A percentile compares a stretch with the other conserved stretches of the same genome.
Evolutionary conservation across 2,888 invertebrate genomes (phyloP).

Genomic region (Platynereis dumerilii): DNA sequence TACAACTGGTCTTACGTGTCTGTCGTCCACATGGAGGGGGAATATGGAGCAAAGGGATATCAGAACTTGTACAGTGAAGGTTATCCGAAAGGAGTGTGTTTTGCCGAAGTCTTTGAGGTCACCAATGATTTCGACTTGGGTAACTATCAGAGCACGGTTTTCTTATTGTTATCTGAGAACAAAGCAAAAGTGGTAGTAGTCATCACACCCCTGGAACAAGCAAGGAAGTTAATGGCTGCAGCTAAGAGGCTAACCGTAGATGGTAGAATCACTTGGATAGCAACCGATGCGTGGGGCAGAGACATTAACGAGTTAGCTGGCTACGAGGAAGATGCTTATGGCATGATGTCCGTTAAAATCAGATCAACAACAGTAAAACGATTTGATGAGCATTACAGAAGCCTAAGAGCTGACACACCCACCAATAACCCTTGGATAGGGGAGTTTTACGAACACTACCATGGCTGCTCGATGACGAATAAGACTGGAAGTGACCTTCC

Average conservation of each 20-base stretch:
- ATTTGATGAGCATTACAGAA: constrained; percentile 39
- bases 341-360: constrained; percentile 36
- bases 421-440: constrained; percentile 41
- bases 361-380: constrained; percentile 29
- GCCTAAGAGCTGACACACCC: constrained; percentile 3
- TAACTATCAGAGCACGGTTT: background rate
- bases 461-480: constrained; percentile 11
- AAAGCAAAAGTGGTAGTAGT: constrained; percentile 37
- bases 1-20: constrained; percentile 42
- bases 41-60: constrained; percentile 36
- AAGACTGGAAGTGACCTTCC: background rate
- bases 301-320: constrained; percentile 35
- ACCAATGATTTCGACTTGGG: background rate
- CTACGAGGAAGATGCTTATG: constrained; percentile 32
- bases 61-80: constrained; percentile 17
- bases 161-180: constrained; percentile 8
- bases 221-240: constrained; percentile 31
- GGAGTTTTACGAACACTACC: constrained; percentile 29
- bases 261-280: constrained; percentile 41
- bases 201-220: constrained; percentile 29
- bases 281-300: constrained; percentile 41
- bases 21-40: constrained; percentile 38
- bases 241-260: constrained; percentile 22
- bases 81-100: constrained; percentile 28
- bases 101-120: constrained; percentile 23